Evolutionary conservation across 92 coral and sea anemone genomes (phyloP).

Genomic region (Ricordea florida): DNA sequence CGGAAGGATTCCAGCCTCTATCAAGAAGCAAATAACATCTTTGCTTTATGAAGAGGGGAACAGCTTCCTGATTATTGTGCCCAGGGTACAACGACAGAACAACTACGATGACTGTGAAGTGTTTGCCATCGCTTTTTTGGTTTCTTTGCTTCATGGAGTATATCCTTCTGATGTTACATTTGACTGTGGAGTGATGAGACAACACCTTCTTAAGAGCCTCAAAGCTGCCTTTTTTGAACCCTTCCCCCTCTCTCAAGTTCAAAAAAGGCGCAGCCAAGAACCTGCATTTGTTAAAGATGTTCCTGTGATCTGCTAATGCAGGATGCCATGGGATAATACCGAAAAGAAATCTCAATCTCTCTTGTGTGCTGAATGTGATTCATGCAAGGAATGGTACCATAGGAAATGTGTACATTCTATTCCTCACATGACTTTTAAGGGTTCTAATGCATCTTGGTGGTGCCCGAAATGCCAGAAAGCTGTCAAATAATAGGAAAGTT

Average conservation of each 20-base stretch:
- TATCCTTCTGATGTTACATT: neutral
- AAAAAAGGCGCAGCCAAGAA: too few species aligned
- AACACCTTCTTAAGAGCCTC: neutral
- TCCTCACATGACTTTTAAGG: neutral
- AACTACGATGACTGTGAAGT: neutral
- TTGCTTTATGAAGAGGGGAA: neutral
- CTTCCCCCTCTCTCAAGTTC: too few species aligned
- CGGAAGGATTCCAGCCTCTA: neutral
- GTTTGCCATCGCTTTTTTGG: constrained; percentile 1
- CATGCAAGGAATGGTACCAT: neutral
- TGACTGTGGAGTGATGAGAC: neutral
- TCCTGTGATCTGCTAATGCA: too few species aligned
- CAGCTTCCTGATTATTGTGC: neutral
- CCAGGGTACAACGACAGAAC: neutral
- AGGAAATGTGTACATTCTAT: neutral
- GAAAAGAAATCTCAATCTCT: neutral
- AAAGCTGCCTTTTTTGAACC: neutral
- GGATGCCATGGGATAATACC: neutral
- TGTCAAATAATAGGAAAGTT: neutral
- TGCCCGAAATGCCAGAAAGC: neutral
- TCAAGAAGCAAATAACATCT: constrained; percentile 27
- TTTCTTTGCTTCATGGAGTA: too few species aligned
- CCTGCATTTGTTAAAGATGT: too few species aligned
- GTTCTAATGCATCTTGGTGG: neutral
- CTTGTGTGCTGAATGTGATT: neutral